Conservation (phyloP, 2,797 vertebrate species). For the Xenops minutus region DNA sequence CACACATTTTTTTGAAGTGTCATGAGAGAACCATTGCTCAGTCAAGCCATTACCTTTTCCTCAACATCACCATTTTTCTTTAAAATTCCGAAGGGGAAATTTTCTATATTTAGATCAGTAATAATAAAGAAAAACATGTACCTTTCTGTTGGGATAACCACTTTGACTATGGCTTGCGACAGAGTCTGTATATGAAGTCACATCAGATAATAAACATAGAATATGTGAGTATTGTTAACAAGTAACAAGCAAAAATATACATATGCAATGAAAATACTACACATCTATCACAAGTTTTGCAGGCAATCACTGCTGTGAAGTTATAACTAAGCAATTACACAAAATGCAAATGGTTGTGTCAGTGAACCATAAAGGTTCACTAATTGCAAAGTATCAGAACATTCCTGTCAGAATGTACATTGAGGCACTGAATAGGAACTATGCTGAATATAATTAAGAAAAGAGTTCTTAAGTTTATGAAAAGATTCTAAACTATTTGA, state of each 20-base stretch:
- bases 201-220: slow-evolving; percentile 99
- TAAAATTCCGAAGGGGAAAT: slow-evolving; percentile 91
- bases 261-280: slow-evolving; percentile 97
- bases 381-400: slow-evolving; percentile 76
- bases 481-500: slow-evolving; percentile 69
- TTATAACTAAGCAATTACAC: slow-evolving; percentile 85
- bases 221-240: slow-evolving; percentile 99
- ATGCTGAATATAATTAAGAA: slow-evolving; percentile 74
- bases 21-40: slow-evolving; percentile 92
- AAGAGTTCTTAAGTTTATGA: slow-evolving; percentile 73
- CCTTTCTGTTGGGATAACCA: slow-evolving; percentile 99
- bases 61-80: slow-evolving; percentile 82
- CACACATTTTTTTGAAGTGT: slow-evolving; percentile 29
- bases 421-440: slow-evolving; percentile 77
- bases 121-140: slow-evolving; percentile 99
- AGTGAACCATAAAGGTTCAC: slow-evolving; percentile 78
- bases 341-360: slow-evolving; percentile 77
- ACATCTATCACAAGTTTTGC: slow-evolving; percentile 87
- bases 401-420: slow-evolving; percentile 80
- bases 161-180: slow-evolving; percentile 99
- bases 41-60: slow-evolving; percentile 84
- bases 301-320: slow-evolving; percentile 88
- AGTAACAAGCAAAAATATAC: slow-evolving; percentile 98
- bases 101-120: slow-evolving; percentile 98
- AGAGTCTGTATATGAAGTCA: slow-evolving; percentile 99